phyloP scores from a whole-genome alignment of 2,113 vertebrate genomes.

The Sander lucioperca region DNA sequence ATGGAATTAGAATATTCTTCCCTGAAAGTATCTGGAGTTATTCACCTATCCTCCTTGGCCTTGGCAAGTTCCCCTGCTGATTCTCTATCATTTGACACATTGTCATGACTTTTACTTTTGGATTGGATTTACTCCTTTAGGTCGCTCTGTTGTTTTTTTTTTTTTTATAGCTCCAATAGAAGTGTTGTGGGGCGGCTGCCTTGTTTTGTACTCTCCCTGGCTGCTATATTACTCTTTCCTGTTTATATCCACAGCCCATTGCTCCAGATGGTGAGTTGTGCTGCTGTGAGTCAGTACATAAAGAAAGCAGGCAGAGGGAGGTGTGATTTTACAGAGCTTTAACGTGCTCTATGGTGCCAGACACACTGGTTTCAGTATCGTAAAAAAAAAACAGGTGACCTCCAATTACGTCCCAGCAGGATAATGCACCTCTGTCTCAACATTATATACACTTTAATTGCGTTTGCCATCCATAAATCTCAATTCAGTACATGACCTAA shows the following conservation, averaged over 20 bases:
- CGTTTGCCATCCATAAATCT: slow-evolving; percentile 41
- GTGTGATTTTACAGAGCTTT: slow-evolving; percentile 51
- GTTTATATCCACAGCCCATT: slow-evolving; percentile 33
- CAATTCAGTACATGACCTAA: background rate
- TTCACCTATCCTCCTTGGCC: slow-evolving; percentile 32
- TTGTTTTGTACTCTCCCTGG: background rate
- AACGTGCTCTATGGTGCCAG: slow-evolving; percentile 26
- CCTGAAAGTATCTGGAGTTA: slow-evolving; percentile 11
- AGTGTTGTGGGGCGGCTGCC: background rate
- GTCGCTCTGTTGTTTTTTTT: background rate
- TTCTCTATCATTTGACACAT: background rate
- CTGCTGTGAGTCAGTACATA: slow-evolving; percentile 35
- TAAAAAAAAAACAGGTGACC: slow-evolving; percentile 22
- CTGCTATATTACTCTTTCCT: slow-evolving; percentile 20
- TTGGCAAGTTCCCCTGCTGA: background rate
- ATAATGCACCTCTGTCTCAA: slow-evolving; percentile 36
- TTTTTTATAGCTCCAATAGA: slow-evolving; percentile 1
- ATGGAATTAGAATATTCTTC: slow-evolving; percentile 32
- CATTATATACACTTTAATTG: slow-evolving; percentile 42
- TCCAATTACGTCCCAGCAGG: slow-evolving; percentile 46
- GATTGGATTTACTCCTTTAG: background rate
- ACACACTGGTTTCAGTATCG: slow-evolving; percentile 22
- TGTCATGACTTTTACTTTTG: background rate
- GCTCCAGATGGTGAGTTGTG: slow-evolving; percentile 46
- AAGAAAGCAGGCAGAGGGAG: slow-evolving; percentile 23